Base-by-base conservation (phyloP, 2,888 invertebrate species). In the Eupithecia tripunctaria region DNA sequence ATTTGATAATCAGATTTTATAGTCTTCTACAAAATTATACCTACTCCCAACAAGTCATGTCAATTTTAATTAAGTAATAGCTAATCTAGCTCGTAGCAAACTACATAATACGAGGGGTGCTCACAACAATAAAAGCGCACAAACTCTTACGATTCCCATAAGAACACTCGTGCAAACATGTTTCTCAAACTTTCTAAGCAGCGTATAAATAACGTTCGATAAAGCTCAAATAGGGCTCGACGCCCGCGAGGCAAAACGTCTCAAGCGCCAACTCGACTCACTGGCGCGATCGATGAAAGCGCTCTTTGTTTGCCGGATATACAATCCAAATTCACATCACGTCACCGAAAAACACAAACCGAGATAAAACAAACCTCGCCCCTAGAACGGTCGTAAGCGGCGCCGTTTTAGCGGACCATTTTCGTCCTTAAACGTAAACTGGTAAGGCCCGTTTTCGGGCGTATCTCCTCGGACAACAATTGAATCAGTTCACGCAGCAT, bases 401-500 rank as follows among this genome's bases (percentile, higher is more conserved):
- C 84, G 86, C 80, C 91, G 88, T 89, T 94, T 93, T 93, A 93
- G 85, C 89, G 89, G 88, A 88, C 93, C 86, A 93, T 92, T 93
- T 92, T 94, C 88, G 92, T 89, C 94, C 94, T 91, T 94, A 94
- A 67, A 89, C 85, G 82, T 87, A 84, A 90, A 87, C 88, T 71
- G 83, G 91, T 94, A 94, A 91, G 90, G 91, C 86, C 83, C 88
- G 87, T 91, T 93, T 92, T 92, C 82, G 90, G 87, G 85, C 84
- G 87, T 82, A 81, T 82, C 83, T 86, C 80, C 82, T 85, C 86
- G 83, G 84, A 89, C 87, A 91, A 93, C 93, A 94, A 94, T 94
- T 94, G 94, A 94, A 94, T 94, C 94, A 94, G 94, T 94, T 94
- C 92, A 94, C 94, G 93, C 94, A 94, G 94, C 94, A 94, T 94